Evolutionary conservation across 2,113 vertebrate species (phyloP), one percentile per base, ranked within the genome.

Genomic region (Kryptolebias marmoratus): DNA sequence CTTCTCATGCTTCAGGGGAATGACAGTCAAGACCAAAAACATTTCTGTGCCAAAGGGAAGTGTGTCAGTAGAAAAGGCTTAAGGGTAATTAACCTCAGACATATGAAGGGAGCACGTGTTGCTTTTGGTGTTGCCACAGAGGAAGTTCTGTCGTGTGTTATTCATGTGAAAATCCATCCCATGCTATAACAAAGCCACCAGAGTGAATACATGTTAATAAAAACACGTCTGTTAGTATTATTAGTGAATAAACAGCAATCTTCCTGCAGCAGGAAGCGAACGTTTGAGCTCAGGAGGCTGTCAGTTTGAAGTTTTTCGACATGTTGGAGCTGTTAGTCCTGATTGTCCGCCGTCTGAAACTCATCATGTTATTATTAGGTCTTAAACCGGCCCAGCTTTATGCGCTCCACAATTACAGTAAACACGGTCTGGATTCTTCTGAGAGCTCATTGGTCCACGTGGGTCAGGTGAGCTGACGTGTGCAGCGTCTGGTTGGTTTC

Each of bases 391-490:
- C 11, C 10, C 60, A 39, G 47, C 12, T 64, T 55, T 11, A 59
- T 6, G 14, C 56, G 9, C 56, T 61, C 48, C 58, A 55, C n/a
- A 61, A 47, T 63, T 60, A 44, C 68, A 73, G 14, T 64, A 79
- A 61, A 65, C 2, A 62, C 27, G 12, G 39, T 64, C 60, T 48
- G 16, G 55, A 54, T 60, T 15, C 54, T 50, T 3, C 18, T 27
- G 49, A 12, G 31, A 30, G 53, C 13, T 27, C 28, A 80, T 67
- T 79, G 62, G 59, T 39, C 12, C 15, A 5, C 1, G 0, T 2
- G 22, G 27, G 4, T 61, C 49, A 82, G 70, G 61, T 74, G 65
- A 85, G 66, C 30, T 45, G 48, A 54, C 28, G 6, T 13, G n/a
- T 11, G 18, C 48, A 47, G 18, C 2, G 28, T 16, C 60, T 55